These are phyloP conservation scores for Centrocercus urophasianus DNA, from an alignment of 2,113 vertebrate species.

Conservation along the genomic window DNA sequence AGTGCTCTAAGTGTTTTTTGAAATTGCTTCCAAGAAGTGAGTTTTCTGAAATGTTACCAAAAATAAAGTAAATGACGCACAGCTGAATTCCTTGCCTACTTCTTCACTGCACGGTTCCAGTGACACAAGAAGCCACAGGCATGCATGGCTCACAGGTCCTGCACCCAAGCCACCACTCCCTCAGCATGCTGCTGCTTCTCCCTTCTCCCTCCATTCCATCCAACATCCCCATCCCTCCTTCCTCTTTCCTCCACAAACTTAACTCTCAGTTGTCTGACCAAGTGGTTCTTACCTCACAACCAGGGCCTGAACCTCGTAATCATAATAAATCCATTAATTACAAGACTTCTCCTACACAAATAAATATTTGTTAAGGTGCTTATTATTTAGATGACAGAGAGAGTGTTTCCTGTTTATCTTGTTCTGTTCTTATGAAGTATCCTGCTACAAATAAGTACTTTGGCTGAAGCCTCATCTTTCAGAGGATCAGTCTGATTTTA, in stretches of 20 bases:
- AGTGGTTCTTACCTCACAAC: neutral
- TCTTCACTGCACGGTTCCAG: neutral
- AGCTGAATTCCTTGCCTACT: neutral
- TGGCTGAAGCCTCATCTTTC: conserved; percentile 12
- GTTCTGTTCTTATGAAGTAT: neutral
- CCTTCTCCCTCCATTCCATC: neutral
- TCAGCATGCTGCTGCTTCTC: rapidly evolving
- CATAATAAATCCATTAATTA: conserved; percentile 16
- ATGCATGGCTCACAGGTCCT: neutral
- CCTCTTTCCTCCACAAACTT: neutral
- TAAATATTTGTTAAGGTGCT: conserved; percentile 8
- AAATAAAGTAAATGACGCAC: neutral
- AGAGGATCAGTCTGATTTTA: conserved; percentile 18
- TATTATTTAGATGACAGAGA: conserved; percentile 53
- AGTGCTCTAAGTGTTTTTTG: neutral
- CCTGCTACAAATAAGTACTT: conserved; percentile 7
- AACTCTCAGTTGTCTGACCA: neutral
- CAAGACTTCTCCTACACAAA: neutral
- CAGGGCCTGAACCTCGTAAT: neutral
- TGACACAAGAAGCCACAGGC: conserved; percentile 32
- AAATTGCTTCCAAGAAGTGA: neutral
- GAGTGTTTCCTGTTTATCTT: conserved; percentile 60
- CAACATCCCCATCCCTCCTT: neutral
- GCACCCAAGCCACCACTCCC: neutral
- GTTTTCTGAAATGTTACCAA: neutral